phyloP scores from a whole-genome alignment of 2,113 vertebrate genomes.

The Dipodomys merriami region DNA sequence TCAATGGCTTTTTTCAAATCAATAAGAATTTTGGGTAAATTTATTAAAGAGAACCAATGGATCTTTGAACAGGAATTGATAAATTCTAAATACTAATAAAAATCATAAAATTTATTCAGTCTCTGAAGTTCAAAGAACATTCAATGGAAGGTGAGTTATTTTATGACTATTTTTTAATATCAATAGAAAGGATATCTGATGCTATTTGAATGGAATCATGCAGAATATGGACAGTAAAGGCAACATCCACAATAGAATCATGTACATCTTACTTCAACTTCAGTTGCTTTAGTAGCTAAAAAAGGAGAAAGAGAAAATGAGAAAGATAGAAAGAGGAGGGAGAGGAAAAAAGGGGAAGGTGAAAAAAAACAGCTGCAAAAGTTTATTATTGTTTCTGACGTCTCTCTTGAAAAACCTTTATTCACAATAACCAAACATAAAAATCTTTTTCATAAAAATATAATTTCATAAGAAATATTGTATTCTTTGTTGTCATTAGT shows the following conservation, averaged over 20 bases:
- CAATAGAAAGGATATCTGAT: neutral
- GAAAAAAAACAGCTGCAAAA: neutral
- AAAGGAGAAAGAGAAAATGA: too few relatives aligned
- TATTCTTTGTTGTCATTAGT: neutral
- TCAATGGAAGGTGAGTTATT: conserved; percentile 12
- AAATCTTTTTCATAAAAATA: neutral
- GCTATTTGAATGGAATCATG: neutral
- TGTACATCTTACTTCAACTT: neutral
- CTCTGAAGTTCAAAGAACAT: conserved; percentile 23
- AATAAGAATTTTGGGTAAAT: neutral
- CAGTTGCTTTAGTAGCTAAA: neutral
- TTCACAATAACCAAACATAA: neutral
- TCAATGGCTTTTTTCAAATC: conserved; percentile 22
- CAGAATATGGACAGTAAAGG: neutral
- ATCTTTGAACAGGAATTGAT: conserved; percentile 1
- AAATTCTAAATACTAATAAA: conserved; percentile 5
- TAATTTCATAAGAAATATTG: conserved; percentile 5
- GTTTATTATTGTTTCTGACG: neutral
- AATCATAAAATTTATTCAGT: conserved; percentile 1
- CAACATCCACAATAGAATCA: neutral
- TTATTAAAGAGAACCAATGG: conserved; percentile 3
- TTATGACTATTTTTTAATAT: neutral
- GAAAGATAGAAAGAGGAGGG: too few relatives aligned
- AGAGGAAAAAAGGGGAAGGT: neutral
- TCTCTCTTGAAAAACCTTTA: neutral